Base-by-base conservation (phyloP, 2,113 vertebrate genomes). In the Austrofundulus limnaeus region DNA sequence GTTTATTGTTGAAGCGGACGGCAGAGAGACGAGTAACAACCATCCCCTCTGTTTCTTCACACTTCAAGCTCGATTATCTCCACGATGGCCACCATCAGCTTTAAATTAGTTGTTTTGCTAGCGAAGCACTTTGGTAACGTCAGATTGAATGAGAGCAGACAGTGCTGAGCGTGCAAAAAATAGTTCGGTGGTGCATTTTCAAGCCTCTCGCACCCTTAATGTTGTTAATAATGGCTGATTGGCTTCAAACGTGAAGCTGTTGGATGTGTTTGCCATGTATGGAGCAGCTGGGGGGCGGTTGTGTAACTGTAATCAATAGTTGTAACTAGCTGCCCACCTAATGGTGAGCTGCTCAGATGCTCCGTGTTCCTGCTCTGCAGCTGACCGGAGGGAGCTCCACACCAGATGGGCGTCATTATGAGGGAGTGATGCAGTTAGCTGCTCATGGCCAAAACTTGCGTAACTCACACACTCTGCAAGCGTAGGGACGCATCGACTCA, bases 301-400 rank as follows among this genome's bases (percentile, higher is more conserved):
- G 60, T 91, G 78, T 85, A 86, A 91, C 71, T 70, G 66, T 68
- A 70, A 85, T 91, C 87, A 88, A 89, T 91, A 85, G 67, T 75
- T 57, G 61, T 43, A 78, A 77, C 61, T 61, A 70, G 61, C 69
- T 62, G 57, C 60, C 51, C 69, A 61, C 52, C 82, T 76, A 83
- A 81, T 73, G 63, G 68, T 55, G 56, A 74, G 67, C 24, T 25
- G 53, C 61, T 78, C 72, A 31, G 41, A 74, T 66, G 31, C 28
- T 49, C 66, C 41, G 57, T 64, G 64, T 51, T 78, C 50, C 53
- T 70, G 75, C 43, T 46, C 3, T 70, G 46, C 54, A 46, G 5
- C 45, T 41, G 70, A 70, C 65, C 81, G 21, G 5, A 34, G 78
- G 55, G 73, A 75, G 54, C 76, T 62, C 62, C 64, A 55, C 45